These are phyloP conservation scores for Muscicapa striata DNA, from an alignment of 2,797 vertebrate species.

Conservation along the genomic window DNA sequence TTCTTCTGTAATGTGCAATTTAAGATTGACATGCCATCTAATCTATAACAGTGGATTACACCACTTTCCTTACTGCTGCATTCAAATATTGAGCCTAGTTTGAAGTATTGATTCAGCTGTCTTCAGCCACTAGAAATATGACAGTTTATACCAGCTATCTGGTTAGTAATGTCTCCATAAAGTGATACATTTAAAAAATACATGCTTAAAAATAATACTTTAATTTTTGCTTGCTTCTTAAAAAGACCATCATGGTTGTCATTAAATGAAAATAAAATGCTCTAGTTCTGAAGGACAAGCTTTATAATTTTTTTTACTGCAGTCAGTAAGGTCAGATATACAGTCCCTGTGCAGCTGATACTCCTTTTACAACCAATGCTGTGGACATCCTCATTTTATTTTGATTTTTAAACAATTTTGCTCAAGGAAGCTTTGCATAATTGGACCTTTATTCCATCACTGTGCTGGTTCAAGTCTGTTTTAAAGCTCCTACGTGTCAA, in stretches of 20 bases:
- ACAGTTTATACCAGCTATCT: slow-evolving; percentile 40
- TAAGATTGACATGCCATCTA: slow-evolving; percentile 13
- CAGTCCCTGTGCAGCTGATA: not conserved
- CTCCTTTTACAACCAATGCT: not conserved
- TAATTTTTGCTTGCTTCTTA: slow-evolving; percentile 50
- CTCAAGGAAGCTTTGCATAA: not conserved
- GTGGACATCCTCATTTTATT: not conserved
- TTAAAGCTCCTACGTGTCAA: slow-evolving; percentile 63
- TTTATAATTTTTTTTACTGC: slow-evolving; percentile 25
- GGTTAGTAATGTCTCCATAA: slow-evolving; percentile 54
- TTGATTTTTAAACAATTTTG: slow-evolving; percentile 7
- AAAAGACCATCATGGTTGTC: slow-evolving; percentile 12
- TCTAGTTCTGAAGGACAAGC: slow-evolving; percentile 21
- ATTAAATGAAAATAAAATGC: slow-evolving; percentile 35
- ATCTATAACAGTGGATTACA: slow-evolving; percentile 48
- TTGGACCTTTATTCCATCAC: not conserved
- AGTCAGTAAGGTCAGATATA: not conserved
- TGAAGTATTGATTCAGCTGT: slow-evolving; percentile 47
- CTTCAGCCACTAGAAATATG: slow-evolving; percentile 40
- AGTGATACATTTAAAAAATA: slow-evolving; percentile 44
- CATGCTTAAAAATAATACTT: slow-evolving; percentile 34
- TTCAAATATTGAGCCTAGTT: slow-evolving; percentile 46
- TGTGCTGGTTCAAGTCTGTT: slow-evolving; percentile 13
- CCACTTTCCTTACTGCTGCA: slow-evolving; percentile 27
- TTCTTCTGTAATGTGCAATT: slow-evolving; percentile 30